A percentile compares a stretch with the other conserved stretches of the same genome.
Evolutionary conservation across 2,888 invertebrate species (phyloP).

Genomic region (Eustalomyia histrio): DNA sequence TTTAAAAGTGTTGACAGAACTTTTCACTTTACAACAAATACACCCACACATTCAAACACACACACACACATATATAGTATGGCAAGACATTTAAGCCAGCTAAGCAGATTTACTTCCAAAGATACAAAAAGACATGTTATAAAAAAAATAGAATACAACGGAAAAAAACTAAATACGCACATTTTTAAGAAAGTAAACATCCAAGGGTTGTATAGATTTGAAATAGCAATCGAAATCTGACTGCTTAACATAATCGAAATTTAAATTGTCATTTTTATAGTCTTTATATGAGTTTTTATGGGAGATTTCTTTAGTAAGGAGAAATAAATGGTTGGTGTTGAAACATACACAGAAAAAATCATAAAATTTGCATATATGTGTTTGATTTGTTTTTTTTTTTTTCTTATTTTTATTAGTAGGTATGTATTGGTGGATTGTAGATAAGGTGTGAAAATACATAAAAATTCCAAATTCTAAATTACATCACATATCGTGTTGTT

Average conservation of each 20-base stretch:
- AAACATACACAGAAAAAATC: conserved; percentile 5
- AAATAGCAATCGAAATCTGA: conserved; percentile 59
- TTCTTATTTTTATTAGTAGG: background rate
- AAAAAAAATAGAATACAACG: background rate
- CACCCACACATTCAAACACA: background rate
- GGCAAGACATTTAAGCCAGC: conserved; percentile 54
- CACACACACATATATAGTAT: background rate
- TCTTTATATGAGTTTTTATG: conserved; percentile 40
- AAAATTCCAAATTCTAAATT: conserved; percentile 17
- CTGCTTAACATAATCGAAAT: conserved; percentile 63
- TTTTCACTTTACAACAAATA: conserved; percentile 73
- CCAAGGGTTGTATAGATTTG: conserved; percentile 55
- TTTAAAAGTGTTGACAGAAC: conserved; percentile 73
- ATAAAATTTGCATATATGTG: conserved; percentile 55
- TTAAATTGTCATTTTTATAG: conserved; percentile 64
- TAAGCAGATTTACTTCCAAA: conserved; percentile 64
- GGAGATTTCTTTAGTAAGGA: background rate
- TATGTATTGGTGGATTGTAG: conserved; percentile 32
- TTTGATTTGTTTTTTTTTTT: conserved; percentile 8
- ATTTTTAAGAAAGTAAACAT: conserved; percentile 47
- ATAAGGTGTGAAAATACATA: conserved; percentile 64
- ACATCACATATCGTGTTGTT: background rate
- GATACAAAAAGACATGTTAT: conserved; percentile 29
- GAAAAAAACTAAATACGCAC: conserved; percentile 36
- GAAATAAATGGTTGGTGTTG: conserved; percentile 1